Evolutionary conservation across 2,888 invertebrate genomes (phyloP).

Genomic region (Beris morrisii): DNA sequence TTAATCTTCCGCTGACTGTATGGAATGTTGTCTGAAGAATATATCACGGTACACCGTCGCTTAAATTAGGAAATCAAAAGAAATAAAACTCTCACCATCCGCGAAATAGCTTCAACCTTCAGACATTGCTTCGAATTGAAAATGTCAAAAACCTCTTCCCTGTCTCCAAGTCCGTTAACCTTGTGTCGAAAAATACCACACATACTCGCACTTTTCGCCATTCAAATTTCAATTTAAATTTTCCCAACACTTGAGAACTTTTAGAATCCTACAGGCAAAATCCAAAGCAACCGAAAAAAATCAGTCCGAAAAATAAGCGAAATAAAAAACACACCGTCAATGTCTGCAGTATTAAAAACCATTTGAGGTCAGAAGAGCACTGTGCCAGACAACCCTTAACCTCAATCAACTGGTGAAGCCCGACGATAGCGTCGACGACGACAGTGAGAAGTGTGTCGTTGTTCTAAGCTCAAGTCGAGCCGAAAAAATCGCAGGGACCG

Average conservation of each 20-base stretch:
- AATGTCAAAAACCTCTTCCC: conserved; percentile 22
- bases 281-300: background rate
- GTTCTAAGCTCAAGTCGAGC: no score
- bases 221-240: conserved; percentile 16
- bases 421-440: no score
- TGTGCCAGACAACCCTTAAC: conserved; percentile 22
- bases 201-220: no score
- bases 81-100: no score
- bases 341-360: background rate
- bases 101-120: no score
- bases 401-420: conserved; percentile 8
- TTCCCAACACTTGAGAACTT: conserved; percentile 16
- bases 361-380: conserved; percentile 17
- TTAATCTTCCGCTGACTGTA: no score
- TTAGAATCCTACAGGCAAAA: conserved; percentile 1
- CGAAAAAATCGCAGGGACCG: no score
- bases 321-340: conserved; percentile 2
- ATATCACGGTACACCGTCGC: no score
- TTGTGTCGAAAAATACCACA: background rate
- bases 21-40: no score
- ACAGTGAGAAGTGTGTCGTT: no score
- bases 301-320: background rate
- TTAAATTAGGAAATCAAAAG: no score
- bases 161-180: conserved; percentile 15
- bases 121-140: background rate